Percentiles rank a stretch among this genome's conserved stretches.
These are phyloP conservation scores for Panonychus citri DNA, from an alignment of 1,140 invertebrate genomes.

Conservation along the genomic window DNA sequence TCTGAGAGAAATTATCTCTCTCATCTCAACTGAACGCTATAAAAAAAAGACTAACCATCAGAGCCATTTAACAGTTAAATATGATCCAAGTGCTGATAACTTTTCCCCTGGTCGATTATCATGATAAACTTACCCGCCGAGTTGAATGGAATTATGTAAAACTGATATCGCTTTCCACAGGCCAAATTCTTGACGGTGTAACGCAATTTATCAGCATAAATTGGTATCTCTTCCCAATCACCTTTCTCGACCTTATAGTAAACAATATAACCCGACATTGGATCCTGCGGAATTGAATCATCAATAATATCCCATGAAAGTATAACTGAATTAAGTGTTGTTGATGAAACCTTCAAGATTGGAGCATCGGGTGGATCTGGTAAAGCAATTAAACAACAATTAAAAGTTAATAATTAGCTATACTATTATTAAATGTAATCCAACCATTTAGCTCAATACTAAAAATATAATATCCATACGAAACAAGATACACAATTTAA, in stretches of 20 bases:
- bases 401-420: not conserved
- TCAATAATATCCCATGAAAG: constrained; percentile 12
- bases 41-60: too few species aligned
- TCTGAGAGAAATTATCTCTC: too few species aligned
- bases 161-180: constrained; percentile 5
- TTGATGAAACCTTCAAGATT: constrained; percentile 13
- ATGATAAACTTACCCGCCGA: constrained; percentile 4
- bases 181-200: not conserved
- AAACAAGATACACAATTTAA: too few species aligned
- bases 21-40: too few species aligned
- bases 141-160: constrained; percentile 13
- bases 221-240: constrained; percentile 29
- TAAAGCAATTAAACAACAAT: not conserved
- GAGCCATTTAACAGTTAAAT: too few species aligned
- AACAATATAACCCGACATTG: constrained; percentile 21
- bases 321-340: constrained; percentile 12
- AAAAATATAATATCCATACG: too few species aligned
- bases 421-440: too few species aligned
- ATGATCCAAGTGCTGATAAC: not conserved
- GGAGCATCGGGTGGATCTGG: constrained; percentile 15
- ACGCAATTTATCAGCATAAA: not conserved
- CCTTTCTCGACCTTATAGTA: constrained; percentile 28
- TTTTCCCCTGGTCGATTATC: not conserved
- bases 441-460: too few species aligned
- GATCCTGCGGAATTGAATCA: constrained; percentile 1